Conservation (phyloP, 2,888 invertebrate genomes). For the Torymus tubicola region DNA sequence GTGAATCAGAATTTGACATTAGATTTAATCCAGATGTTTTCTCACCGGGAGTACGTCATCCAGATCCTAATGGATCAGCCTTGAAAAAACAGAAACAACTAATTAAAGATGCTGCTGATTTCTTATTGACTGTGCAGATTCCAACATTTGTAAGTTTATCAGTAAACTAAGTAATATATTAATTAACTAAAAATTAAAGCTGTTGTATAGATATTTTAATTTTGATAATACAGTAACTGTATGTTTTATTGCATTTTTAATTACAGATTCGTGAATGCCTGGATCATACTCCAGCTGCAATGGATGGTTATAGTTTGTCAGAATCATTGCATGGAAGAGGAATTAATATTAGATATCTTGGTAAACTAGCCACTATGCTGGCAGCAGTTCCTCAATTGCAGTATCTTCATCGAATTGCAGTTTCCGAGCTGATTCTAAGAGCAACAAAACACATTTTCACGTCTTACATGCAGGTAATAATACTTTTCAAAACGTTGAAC, state of each 20-base stretch:
- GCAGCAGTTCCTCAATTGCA: conserved; percentile 87
- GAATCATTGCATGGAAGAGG: conserved; percentile 97
- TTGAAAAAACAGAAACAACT: conserved; percentile 91
- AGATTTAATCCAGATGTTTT: conserved; percentile 99
- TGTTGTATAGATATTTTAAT: too few species aligned
- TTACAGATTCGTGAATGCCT: conserved; percentile 90
- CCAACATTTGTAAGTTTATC: conserved; percentile 89
- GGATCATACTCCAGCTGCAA: conserved; percentile 94
- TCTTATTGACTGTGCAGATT: conserved; percentile 94
- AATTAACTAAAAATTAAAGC: too few species aligned
- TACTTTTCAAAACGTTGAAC: too few species aligned
- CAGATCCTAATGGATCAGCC: conserved; percentile 83
- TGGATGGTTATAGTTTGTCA: conserved; percentile 95
- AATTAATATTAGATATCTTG: conserved; percentile 97
- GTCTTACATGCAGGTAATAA: conserved; percentile 87
- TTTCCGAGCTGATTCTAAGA: conserved; percentile 92
- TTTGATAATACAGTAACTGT: too few species aligned
- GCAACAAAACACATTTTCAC: conserved; percentile 97
- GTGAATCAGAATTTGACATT: conserved; percentile 97
- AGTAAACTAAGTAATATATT: too few species aligned
- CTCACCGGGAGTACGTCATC: conserved; percentile 94
- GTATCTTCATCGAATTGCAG: conserved; percentile 92
- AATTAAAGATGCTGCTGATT: conserved; percentile 96
- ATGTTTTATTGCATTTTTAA: conserved; percentile 14
- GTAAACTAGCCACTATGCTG: conserved; percentile 90